These are phyloP conservation scores for Lithobius niger DNA, from an alignment of 1,140 invertebrate species.

Conservation along the genomic window DNA sequence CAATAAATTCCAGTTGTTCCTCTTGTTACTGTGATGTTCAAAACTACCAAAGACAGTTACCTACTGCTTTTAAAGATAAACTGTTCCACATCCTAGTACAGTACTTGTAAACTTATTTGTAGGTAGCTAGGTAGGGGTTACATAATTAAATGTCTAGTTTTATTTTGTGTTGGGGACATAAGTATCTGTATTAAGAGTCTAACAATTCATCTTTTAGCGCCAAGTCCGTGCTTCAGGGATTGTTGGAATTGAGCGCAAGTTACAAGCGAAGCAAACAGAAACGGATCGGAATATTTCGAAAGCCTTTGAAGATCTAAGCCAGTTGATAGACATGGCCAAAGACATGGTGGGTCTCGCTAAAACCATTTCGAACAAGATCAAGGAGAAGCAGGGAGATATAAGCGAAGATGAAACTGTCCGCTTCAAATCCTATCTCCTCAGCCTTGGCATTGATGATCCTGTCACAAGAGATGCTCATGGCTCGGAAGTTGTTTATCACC, in stretches of 20 bases:
- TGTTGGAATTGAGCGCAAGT: constrained; percentile 83
- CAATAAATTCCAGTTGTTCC: no score
- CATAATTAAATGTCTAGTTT: neutral
- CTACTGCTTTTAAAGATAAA: no score
- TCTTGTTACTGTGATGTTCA: neutral
- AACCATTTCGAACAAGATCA: constrained; percentile 83
- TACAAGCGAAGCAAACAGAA: constrained; percentile 76
- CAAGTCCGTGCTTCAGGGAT: constrained; percentile 76
- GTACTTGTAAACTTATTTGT: no score
- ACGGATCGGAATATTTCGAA: constrained; percentile 80
- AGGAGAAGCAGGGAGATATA: constrained; percentile 87
- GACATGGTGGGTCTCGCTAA: constrained; percentile 92
- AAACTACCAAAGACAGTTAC: neutral
- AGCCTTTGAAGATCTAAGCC: constrained; percentile 90
- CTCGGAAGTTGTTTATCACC: constrained; percentile 73
- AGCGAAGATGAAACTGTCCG: constrained; percentile 93
- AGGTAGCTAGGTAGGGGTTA: no score
- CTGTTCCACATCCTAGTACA: no score
- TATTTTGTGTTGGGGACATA: neutral
- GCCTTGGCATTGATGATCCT: constrained; percentile 92
- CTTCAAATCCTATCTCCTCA: constrained; percentile 92
- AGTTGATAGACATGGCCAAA: constrained; percentile 90
- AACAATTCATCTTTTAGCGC: constrained; percentile 30
- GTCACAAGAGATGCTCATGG: constrained; percentile 80
- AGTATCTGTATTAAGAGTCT: constrained; percentile 3